These are phyloP conservation scores for Cynoglossus semilaevis DNA, from an alignment of 2,113 vertebrate species.

Conservation along the genomic window DNA sequence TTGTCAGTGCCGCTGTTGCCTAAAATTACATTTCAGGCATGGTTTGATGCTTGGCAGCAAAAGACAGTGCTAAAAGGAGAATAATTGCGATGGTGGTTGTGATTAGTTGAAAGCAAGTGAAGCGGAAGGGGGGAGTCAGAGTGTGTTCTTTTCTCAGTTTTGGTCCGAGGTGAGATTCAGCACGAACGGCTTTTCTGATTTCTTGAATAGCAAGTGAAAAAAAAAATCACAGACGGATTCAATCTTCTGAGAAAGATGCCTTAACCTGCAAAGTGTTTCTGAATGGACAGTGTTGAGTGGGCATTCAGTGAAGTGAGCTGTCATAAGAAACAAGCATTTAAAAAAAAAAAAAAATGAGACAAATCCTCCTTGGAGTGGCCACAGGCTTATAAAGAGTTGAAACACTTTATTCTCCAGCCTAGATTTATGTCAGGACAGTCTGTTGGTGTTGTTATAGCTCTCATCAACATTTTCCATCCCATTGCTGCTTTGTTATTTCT, in stretches of 20 bases:
- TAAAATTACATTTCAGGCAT: constrained; percentile 42
- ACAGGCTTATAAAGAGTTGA: constrained; percentile 18
- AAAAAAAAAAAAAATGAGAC: not conserved
- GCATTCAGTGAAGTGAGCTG: not conserved
- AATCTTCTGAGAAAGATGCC: constrained; percentile 38
- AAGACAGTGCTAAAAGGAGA: constrained; percentile 22
- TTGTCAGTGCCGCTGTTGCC: constrained; percentile 27
- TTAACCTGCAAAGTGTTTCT: constrained; percentile 27
- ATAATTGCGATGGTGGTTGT: constrained; percentile 6
- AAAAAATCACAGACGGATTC: constrained; percentile 16
- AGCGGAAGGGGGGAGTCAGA: not conserved
- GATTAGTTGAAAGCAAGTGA: constrained; percentile 8
- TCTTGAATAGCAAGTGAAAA: constrained; percentile 25
- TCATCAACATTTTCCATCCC: too few species aligned
- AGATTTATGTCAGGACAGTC: constrained; percentile 22
- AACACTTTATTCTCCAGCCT: constrained; percentile 18
- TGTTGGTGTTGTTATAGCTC: constrained; percentile 6
- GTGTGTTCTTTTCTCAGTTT: constrained; percentile 4
- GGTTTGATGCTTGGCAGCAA: constrained; percentile 38
- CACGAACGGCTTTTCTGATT: constrained; percentile 36
- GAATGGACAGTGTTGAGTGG: constrained; percentile 4
- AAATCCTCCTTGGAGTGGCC: not conserved
- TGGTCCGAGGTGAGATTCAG: constrained; percentile 17
- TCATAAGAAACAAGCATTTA: not conserved
- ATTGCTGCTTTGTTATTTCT: constrained; percentile 37